Conservation (phyloP, 1,140 invertebrate species). For the Dendroctonus valens region DNA sequence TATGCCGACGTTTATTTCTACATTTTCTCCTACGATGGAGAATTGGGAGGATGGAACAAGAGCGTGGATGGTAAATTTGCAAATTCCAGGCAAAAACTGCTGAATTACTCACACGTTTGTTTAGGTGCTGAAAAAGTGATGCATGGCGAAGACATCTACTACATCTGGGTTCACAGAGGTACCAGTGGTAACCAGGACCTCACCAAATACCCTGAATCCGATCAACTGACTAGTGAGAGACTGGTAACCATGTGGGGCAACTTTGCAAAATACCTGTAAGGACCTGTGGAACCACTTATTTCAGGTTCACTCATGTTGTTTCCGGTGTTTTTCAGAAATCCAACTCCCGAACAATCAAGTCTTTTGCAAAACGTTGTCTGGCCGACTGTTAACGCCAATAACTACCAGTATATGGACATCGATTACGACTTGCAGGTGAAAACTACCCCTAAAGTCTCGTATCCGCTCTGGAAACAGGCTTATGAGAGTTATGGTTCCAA, state of each 20-base stretch:
- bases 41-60: constrained; percentile 15
- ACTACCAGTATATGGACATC: constrained; percentile 23
- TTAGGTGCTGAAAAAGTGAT: constrained; percentile 20
- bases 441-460: constrained; percentile 10
- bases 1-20: constrained; percentile 21
- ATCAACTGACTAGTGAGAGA: constrained; percentile 10
- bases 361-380: constrained; percentile 20
- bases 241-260: constrained; percentile 13
- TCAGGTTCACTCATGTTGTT: background rate
- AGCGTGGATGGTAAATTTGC: constrained; percentile 1
- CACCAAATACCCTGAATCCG: constrained; percentile 8
- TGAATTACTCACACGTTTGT: background rate
- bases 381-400: constrained; percentile 9
- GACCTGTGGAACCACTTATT: background rate
- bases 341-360: constrained; percentile 13
- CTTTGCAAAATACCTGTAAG: constrained; percentile 24
- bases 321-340: constrained; percentile 12
- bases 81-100: background rate
- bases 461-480: constrained; percentile 8
- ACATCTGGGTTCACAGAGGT: constrained; percentile 14
- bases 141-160: constrained; percentile 22
- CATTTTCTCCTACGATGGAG: constrained; percentile 26
- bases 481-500: constrained; percentile 14
- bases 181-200: constrained; percentile 8
- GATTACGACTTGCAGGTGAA: constrained; percentile 12